Evolutionary conservation across 2,888 invertebrate genomes (phyloP).

Genomic region (Thereva unica): DNA sequence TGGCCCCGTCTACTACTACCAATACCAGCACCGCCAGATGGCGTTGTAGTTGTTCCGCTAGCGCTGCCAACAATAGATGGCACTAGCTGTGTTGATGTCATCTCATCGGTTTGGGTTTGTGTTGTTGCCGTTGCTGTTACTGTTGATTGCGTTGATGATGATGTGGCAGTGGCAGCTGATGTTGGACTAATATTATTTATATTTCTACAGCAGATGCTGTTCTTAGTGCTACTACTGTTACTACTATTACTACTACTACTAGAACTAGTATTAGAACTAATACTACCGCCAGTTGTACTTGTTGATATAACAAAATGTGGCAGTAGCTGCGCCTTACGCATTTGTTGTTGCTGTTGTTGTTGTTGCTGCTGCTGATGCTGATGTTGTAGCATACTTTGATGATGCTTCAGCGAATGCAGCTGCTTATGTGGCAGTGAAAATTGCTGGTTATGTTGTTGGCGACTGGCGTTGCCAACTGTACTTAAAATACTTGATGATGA

Average conservation of each 20-base stretch:
- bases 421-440: conserved; percentile 45
- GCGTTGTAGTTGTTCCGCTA: background rate
- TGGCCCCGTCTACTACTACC: conserved; percentile 27
- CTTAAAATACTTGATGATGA: conserved; percentile 44
- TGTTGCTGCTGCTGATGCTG: conserved; percentile 38
- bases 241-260: conserved; percentile 24
- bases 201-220: conserved; percentile 46
- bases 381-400: conserved; percentile 38
- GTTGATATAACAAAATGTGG: conserved; percentile 46
- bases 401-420: conserved; percentile 33
- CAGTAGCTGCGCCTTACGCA: conserved; percentile 37
- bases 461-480: conserved; percentile 39
- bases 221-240: conserved; percentile 37
- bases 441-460: conserved; percentile 49
- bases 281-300: conserved; percentile 32
- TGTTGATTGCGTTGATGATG: conserved; percentile 25
- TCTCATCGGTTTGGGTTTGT: conserved; percentile 44
- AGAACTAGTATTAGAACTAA: conserved; percentile 25
- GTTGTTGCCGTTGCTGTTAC: conserved; percentile 38
- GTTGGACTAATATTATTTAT: background rate
- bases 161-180: conserved; percentile 21
- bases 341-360: conserved; percentile 2
- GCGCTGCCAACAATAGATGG: conserved; percentile 2
- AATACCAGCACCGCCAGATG: background rate
- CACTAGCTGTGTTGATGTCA: conserved; percentile 39